Percentiles rank a stretch among this genome's conserved stretches.
phyloP scores from a whole-genome alignment of 2,888 invertebrate genomes.

The Pycnomerus fuliginosus region DNA sequence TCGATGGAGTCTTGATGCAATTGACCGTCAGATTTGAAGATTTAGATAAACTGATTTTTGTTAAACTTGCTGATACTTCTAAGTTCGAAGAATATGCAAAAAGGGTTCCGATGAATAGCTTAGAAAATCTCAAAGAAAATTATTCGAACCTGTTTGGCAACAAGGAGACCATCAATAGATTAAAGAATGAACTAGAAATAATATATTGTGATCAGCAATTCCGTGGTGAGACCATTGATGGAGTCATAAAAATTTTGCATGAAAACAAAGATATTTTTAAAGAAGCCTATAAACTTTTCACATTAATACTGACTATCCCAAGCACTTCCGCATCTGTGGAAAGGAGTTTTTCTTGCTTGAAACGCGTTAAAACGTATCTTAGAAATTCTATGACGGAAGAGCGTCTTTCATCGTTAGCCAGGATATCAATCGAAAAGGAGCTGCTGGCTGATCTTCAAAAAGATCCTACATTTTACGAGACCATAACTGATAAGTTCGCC shows the following conservation, averaged over 20 bases:
- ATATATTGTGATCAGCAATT: not conserved
- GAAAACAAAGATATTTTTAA: constrained; percentile 1
- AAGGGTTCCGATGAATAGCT: too few relatives aligned
- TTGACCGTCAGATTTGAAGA: too few relatives aligned
- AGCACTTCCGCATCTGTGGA: constrained; percentile 16
- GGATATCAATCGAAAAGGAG: constrained; percentile 20
- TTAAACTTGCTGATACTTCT: too few relatives aligned
- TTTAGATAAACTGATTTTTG: too few relatives aligned
- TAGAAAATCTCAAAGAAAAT: too few relatives aligned
- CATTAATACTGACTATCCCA: constrained; percentile 20
- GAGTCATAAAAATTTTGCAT: not conserved
- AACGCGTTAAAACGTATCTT: constrained; percentile 22
- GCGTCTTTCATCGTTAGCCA: constrained; percentile 11
- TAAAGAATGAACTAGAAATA: too few relatives aligned
- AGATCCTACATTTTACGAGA: too few relatives aligned
- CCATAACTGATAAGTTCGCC: too few relatives aligned
- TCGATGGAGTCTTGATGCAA: too few relatives aligned
- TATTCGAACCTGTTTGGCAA: too few relatives aligned
- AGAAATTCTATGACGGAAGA: constrained; percentile 15
- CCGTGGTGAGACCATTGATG: not conserved
- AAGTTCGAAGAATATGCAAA: too few relatives aligned
- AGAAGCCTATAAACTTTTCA: constrained; percentile 21
- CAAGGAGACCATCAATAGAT: too few relatives aligned
- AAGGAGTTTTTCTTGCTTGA: constrained; percentile 15
- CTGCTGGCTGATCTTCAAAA: constrained; percentile 13